Base-by-base conservation (phyloP, 1,140 invertebrate species). In the Drosophila littoralis region DNA sequence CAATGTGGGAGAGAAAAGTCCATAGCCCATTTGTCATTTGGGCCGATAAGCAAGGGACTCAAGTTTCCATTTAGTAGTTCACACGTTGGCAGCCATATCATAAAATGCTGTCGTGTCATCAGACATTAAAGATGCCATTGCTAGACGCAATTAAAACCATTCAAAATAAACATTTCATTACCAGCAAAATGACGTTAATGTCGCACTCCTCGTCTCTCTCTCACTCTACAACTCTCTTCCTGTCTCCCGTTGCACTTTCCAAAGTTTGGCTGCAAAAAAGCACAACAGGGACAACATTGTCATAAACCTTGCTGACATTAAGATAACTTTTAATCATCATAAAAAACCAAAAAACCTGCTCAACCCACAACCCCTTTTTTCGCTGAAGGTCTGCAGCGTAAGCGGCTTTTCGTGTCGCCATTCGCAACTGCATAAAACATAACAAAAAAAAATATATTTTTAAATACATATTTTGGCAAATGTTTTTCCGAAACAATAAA, bases 141-240 rank as follows among this genome's bases (percentile, higher is more conserved):
- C 84, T 83, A 88, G 84, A 88, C 83, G 83, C 84, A 88, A 88
- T 88, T 88, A 88, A 88, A 88, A 89, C 9, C 83, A 88, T 83
- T 88, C 59, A 78, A 60, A 77, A 80, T 88, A 64, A 79, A 71
- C 83, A 83, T 88, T 88, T 88, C 84, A 88, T 89, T 88, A 81
- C 84, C 64, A 64, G 73, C 69, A 71, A 70, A 70, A 86, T 74
- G 79, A 83, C 77, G 63, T 77, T 40, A 64, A 59, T 50, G 43
- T 58, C 58, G 40, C 35, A 35, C 35, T 8, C 9, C 28, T 2
- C 10, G 55, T 22, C 38, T 32, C 22, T 7, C 7, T 6, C 35
- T 54, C 8, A 2, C 13, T n/a, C 9, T 50, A 10, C n/a, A n/a
- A 12, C 36, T 42, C 36, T 38, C 22, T n/a, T 0, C n/a, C 1